Evolutionary conservation across 2,888 invertebrate genomes (phyloP).

Genomic region (Pristionchus maxplancki): DNA sequence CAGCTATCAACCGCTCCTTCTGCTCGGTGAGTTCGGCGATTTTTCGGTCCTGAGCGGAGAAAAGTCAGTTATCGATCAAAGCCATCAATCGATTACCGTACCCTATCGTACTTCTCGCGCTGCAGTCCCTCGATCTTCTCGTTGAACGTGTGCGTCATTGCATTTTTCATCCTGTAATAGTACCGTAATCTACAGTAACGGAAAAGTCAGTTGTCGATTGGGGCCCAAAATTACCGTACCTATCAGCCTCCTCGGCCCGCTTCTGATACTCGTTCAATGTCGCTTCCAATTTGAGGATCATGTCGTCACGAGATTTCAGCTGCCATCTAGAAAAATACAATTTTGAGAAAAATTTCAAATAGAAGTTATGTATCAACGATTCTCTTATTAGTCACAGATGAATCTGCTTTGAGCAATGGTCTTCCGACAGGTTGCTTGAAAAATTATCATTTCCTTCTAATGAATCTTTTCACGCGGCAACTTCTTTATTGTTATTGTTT

Average conservation of each 20-base stretch:
- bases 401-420: too few species aligned
- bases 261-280: conserved; percentile 67
- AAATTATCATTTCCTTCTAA: too few species aligned
- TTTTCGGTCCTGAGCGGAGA: conserved; percentile 50
- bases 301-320: conserved; percentile 63
- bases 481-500: too few species aligned
- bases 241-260: conserved; percentile 49
- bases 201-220: too few species aligned
- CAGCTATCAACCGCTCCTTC: conserved; percentile 50
- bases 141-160: conserved; percentile 44
- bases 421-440: too few species aligned
- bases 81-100: neutral
- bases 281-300: conserved; percentile 71
- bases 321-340: neutral
- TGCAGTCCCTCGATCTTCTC: conserved; percentile 48
- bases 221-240: too few species aligned
- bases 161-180: conserved; percentile 24
- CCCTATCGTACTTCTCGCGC: conserved; percentile 50
- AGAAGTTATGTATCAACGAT: too few species aligned
- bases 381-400: too few species aligned
- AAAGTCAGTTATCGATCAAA: neutral
- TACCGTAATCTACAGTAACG: neutral
- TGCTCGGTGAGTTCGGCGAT: conserved; percentile 58
- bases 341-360: neutral
- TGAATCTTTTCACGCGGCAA: too few species aligned